These are phyloP conservation scores for Falco berigora DNA, from an alignment of 2,797 vertebrate species.

Conservation along the genomic window DNA sequence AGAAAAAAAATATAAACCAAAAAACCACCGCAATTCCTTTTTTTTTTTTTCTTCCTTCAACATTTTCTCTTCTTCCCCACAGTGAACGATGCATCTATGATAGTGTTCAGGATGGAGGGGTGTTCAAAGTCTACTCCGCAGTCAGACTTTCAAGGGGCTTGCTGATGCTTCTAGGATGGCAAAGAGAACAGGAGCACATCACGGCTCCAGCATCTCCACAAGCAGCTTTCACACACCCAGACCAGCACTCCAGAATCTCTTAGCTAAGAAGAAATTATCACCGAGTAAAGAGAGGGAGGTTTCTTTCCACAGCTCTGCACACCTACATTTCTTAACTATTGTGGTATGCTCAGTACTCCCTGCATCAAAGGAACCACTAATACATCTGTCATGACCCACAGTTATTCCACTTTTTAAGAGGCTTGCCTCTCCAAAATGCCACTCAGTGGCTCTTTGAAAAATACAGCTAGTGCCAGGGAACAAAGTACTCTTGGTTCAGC, in stretches of 20 bases:
- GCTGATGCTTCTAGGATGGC: background rate
- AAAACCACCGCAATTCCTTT: background rate
- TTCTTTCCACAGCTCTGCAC: background rate
- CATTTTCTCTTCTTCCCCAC: background rate
- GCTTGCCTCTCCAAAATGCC: background rate
- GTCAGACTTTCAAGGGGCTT: background rate
- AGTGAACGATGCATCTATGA: accelerated
- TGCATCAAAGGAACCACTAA: background rate
- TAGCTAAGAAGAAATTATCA: background rate
- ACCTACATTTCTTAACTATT: background rate
- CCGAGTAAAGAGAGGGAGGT: background rate
- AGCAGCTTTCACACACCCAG: background rate
- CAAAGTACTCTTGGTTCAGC: background rate
- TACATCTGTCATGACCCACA: background rate
- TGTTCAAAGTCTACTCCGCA: background rate
- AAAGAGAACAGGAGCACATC: background rate
- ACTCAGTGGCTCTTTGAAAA: background rate
- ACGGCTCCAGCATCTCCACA: background rate
- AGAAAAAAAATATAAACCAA: background rate
- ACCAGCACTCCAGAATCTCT: background rate
- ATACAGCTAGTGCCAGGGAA: background rate
- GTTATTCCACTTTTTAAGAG: background rate
- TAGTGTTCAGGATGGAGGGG: background rate
- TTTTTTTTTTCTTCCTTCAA: background rate
- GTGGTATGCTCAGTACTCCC: background rate